Evolutionary conservation across 2,888 invertebrate genomes (phyloP).

Genomic region (Pheosia tremula): DNA sequence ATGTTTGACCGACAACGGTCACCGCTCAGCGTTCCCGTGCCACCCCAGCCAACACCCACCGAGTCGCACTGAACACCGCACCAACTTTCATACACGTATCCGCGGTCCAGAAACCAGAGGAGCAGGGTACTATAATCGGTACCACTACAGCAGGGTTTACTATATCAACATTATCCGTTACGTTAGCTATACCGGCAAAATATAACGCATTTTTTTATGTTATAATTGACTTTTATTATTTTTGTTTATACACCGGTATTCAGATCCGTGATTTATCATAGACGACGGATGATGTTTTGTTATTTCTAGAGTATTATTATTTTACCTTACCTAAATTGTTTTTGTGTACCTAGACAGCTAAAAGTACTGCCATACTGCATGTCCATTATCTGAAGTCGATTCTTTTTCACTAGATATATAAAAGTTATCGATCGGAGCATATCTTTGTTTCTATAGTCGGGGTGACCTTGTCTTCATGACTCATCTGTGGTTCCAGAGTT

Average conservation of each 20-base stretch:
- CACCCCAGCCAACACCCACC: slow-evolving; percentile 50
- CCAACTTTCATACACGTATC: background rate
- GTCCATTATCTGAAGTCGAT: slow-evolving; percentile 26
- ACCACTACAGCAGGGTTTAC: slow-evolving; percentile 7
- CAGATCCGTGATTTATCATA: background rate
- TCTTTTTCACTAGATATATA: slow-evolving; percentile 29
- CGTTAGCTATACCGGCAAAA: slow-evolving; percentile 9
- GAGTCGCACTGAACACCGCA: slow-evolving; percentile 49
- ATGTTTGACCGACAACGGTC: slow-evolving; percentile 82
- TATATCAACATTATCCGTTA: slow-evolving; percentile 12
- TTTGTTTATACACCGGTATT: slow-evolving; percentile 27
- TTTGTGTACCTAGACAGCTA: slow-evolving; percentile 45
- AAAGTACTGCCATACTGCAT: slow-evolving; percentile 47
- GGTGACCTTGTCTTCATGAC: no score
- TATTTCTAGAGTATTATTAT: slow-evolving; percentile 25
- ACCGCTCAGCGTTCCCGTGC: slow-evolving; percentile 72
- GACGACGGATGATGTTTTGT: slow-evolving; percentile 12
- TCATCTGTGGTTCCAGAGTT: no score
- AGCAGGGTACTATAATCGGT: background rate
- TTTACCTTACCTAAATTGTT: slow-evolving; percentile 22
- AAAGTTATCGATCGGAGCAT: slow-evolving; percentile 26
- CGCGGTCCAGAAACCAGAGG: background rate
- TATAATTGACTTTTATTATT: slow-evolving; percentile 2
- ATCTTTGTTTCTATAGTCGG: slow-evolving; percentile 22
- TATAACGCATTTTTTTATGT: slow-evolving; percentile 17